Evolutionary conservation across 2,113 vertebrate genomes (phyloP).

Genomic region (Aphyosemion australe): DNA sequence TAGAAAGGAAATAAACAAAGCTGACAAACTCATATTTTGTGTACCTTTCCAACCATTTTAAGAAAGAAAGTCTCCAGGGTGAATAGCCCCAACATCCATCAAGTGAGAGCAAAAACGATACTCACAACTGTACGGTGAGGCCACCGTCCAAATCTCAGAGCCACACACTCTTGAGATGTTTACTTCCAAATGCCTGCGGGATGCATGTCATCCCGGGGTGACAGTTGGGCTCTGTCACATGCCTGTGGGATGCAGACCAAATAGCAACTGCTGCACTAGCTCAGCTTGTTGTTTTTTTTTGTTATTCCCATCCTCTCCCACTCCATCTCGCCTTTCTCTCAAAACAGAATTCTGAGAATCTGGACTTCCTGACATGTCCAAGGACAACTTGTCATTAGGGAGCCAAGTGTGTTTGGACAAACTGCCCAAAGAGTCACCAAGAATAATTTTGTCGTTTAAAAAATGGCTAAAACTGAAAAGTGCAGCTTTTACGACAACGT

Average conservation of each 20-base stretch:
- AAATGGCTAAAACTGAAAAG: constrained; percentile 25
- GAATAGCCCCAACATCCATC: neutral
- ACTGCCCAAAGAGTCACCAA: constrained; percentile 26
- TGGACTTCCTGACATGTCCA: constrained; percentile 52
- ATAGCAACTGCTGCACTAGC: constrained; percentile 63
- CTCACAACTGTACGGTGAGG: neutral
- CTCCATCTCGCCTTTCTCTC: constrained; percentile 33
- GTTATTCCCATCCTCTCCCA: constrained; percentile 44
- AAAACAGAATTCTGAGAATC: constrained; percentile 55
- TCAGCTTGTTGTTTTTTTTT: constrained; percentile 37
- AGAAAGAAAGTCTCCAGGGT: neutral
- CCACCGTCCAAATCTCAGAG: constrained; percentile 36
- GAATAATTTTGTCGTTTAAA: constrained; percentile 15
- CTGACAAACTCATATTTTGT: neutral
- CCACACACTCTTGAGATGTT: constrained; percentile 48
- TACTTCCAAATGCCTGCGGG: constrained; percentile 61
- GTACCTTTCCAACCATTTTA: neutral
- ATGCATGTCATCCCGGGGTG: constrained; percentile 58
- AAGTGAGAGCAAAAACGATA: constrained; percentile 4
- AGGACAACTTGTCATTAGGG: constrained; percentile 56
- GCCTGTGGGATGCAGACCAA: constrained; percentile 58
- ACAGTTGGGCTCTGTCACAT: constrained; percentile 67
- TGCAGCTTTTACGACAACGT: constrained; percentile 12
- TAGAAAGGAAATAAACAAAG: neutral
- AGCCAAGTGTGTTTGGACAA: constrained; percentile 55